Base-by-base conservation (phyloP, 2,113 vertebrate genomes). In the Prinia subflava region DNA sequence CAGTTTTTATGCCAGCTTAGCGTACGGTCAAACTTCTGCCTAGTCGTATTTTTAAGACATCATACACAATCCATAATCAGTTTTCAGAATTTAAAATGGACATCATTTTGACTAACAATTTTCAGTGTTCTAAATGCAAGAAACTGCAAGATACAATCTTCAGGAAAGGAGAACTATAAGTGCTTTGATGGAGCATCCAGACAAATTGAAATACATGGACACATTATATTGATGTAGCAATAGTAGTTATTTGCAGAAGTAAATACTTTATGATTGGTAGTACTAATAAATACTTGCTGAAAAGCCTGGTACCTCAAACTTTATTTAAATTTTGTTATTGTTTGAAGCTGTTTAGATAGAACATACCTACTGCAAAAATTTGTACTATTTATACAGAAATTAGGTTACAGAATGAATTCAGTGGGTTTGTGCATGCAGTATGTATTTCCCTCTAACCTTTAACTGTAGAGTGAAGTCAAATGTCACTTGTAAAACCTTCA, bases 1-100 rank as follows among this genome's bases (percentile, higher is more conserved):
- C 70, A 65, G 30, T 65, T 94, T 90, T 90, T 94, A 50, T 87
- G 78, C 82, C 63, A 90, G 12, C 35, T 90, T 56, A 95, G 42
- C 79, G 70, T 46, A n/a, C 28, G 44, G 63, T 70, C 67, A 59
- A 56, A 50, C n/a, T 70, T 88, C 55, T 74, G 47, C 52, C 15
- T 83, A 14, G 20, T 94, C 0, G 1, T 59, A 49, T 6, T 89
- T 74, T 83, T 89, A 64, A 79, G 75, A n/a, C 7, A 6, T 73
- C 8, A 25, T 67, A 8, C 13, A 39, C 11, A 39, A 39, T 39
- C 39, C 39, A 30, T 62, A 63, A 52, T 67, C 39, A 56, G 4
- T 69, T 75, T 68, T 83, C 64, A 73, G 13, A 70, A 65, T 71
- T 53, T 63, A 23, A 89, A 78, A 27, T 60, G 13, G 41, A 30